These are phyloP conservation scores for Drosophila siamana DNA, from an alignment of 2,888 invertebrate species.

Conservation along the genomic window DNA sequence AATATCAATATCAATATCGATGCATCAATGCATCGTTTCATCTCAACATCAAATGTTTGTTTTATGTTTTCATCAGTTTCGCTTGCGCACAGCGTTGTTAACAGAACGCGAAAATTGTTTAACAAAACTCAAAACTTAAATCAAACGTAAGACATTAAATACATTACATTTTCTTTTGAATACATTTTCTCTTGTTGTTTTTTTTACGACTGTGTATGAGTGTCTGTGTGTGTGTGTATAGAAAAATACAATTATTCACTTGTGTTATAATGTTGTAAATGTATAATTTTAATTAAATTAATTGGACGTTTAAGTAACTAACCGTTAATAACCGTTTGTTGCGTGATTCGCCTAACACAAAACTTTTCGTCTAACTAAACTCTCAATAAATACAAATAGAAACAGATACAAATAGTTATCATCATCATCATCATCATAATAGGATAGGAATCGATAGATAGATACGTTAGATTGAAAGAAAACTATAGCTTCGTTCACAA, in stretches of 20 bases:
- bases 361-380: conserved; percentile 72
- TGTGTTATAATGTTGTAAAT: conserved; percentile 28
- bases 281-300: conserved; percentile 76
- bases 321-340: conserved; percentile 79
- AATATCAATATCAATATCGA: conserved; percentile 37
- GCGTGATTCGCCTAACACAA: conserved; percentile 52
- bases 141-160: conserved; percentile 42
- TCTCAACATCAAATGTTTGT: conserved; percentile 38
- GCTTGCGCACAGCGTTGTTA: conserved; percentile 78
- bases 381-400: conserved; percentile 78
- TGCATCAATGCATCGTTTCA: conserved; percentile 13
- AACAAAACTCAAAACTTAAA: conserved; percentile 58
- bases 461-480: conserved; percentile 44
- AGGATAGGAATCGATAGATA: conserved; percentile 44
- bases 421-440: conserved; percentile 52
- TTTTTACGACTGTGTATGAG: conserved; percentile 22
- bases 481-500: conserved; percentile 52
- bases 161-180: conserved; percentile 9
- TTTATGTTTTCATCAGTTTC: conserved; percentile 38
- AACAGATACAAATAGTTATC: conserved; percentile 68
- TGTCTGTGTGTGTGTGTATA: conserved; percentile 42
- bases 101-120: conserved; percentile 64
- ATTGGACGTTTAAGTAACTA: conserved; percentile 85
- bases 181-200: conserved; percentile 26
- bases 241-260: conserved; percentile 57